Evolutionary conservation across 2,888 invertebrate genomes (phyloP), one percentile per base, ranked within the genome.

Genomic region (Silvanus unidentatus): DNA sequence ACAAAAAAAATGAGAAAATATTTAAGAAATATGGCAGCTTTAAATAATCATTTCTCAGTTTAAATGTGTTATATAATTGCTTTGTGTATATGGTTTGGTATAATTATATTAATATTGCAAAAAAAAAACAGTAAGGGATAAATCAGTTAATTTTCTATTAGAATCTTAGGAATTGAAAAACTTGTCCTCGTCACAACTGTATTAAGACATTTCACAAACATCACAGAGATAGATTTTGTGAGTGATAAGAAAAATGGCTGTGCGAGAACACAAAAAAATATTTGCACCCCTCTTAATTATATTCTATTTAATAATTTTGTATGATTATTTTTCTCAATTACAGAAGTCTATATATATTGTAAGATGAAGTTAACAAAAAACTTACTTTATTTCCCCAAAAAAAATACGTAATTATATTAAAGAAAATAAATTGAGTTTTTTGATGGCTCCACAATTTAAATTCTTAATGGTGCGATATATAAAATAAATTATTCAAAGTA

Each of bases 231-330:
- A 28, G 38, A 9, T 44, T 45, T 52, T 55, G 55, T 55, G 59
- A 50, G 62, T 61, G 59, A 61, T 62, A 62, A 46, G 43, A 48
- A n/a, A 37, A 48, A 57, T 54, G 63, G 62, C 62, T 64, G 62
- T 64, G 61, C 58, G 60, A 59, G 62, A 57, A 60, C 58, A 57
- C 56, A 57, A 58, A 62, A 62, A 60, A 57, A 59, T 49, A 53
- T 53, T 15, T 32, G n/a, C 14, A 13, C 37, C 37, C 16, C 37
- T 37, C 35, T 35, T 35, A 11, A 6, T 12, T 11, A 9, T 12
- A 9, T 37, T 12, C 32, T 32, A 32, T 12, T 32, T 32, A 12
- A n/a, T 32, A 9, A 5, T 32, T 12, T n/a, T n/a, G 32, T 32
- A 11, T 37, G 37, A n/a, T n/a, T n/a, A n/a, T n/a, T 22, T 22